Evolutionary conservation across 2,888 invertebrate species (phyloP), one percentile per base, ranked within the genome.

Genomic region (Tolmerus cingulatus): DNA sequence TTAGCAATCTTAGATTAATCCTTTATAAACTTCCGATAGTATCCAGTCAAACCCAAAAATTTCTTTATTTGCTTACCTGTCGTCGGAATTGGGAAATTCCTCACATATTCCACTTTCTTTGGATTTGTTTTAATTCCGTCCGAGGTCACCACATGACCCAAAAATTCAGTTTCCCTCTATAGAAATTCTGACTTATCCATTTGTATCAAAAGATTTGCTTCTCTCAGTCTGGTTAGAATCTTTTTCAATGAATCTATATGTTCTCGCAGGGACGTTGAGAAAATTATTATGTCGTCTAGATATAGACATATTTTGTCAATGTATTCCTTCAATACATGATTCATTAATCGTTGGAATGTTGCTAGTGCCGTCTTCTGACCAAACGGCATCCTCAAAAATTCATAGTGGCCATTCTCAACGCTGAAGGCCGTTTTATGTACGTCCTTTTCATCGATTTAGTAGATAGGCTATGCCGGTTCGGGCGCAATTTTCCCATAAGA

Each of bases 1-100:
- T 82, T 86, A 23, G 86, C 82, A 27, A 88, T 37, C 74, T 86
- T 88, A 4, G 86, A 43, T 51, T 87, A 84, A 30, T 88, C 87
- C 27, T 81, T 81, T 3, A 87, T 66, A 46, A 88, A 87, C 76
- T 84, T 86, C 5, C 87, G 57, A 86, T 89, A 88, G 27, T 84
- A 89, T 0, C 88, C 88, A 0, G 89, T 87, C 74, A 88, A 43
- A 1, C 89, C 89, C 23, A 89, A 34, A 30, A 89, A 88, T 8
- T 66, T 57, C 76, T 88, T 88, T 16, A 89, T 86, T 87, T 89
- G 85, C 40, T 87, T 66, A 3, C 1, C 19, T 5, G 19, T 66
- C 23, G 2, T 12, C 12, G 66, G 66, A 0, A 19, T 5, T 5
- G 66, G 12, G 14, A 27, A 12, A 12, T 9, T n/a, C 23, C 5